These are phyloP conservation scores for Hirundo rustica DNA, from an alignment of 2,797 vertebrate genomes.

Conservation along the genomic window DNA sequence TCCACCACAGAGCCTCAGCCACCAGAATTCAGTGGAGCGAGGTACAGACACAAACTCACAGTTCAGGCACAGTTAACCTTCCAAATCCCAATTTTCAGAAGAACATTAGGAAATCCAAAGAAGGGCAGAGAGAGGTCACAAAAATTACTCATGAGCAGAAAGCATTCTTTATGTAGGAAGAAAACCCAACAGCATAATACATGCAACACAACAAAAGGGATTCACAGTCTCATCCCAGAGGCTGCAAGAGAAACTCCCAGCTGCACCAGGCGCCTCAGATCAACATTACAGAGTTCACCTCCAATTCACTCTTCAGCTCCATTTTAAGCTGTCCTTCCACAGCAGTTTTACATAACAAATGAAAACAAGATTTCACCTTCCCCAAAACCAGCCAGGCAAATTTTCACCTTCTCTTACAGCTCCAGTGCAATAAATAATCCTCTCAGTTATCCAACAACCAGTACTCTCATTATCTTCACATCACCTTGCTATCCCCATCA, in stretches of 20 bases:
- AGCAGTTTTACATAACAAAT: background rate
- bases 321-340: background rate
- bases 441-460: rapidly evolving
- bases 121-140: background rate
- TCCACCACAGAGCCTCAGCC: background rate
- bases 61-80: background rate
- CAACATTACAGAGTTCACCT: background rate
- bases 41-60: background rate
- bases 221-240: background rate
- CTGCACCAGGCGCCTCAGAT: background rate
- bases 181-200: background rate
- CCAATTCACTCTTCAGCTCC: background rate
- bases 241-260: background rate
- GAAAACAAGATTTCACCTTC: background rate
- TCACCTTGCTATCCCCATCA: rapidly evolving
- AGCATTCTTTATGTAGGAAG: background rate
- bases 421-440: rapidly evolving
- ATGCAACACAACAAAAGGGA: rapidly evolving
- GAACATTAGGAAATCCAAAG: background rate
- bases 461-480: rapidly evolving
- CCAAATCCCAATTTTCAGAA: background rate
- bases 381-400: no score
- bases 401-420: background rate
- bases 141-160: background rate
- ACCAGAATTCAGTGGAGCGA: rapidly evolving